Conservation (phyloP, 2,113 vertebrate species). For the Pterocles orientalis region DNA sequence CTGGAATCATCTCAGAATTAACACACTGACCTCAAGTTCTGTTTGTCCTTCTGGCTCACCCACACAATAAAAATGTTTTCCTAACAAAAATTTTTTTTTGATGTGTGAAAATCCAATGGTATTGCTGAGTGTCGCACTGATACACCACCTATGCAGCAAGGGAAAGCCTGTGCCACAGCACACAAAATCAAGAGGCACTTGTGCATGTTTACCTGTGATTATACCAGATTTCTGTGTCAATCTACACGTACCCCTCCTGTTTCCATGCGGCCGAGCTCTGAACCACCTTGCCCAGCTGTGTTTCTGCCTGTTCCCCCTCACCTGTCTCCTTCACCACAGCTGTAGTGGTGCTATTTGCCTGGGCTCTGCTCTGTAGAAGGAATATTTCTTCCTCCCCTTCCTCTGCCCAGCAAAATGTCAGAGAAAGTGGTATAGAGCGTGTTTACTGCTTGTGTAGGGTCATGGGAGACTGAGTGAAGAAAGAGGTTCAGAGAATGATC, state of each 20-base stretch:
- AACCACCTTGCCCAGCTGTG: background rate
- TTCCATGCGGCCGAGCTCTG: accelerated
- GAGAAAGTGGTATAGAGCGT: background rate
- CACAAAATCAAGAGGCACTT: background rate
- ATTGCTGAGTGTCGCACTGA: background rate
- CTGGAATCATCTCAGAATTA: background rate
- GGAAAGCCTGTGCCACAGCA: background rate
- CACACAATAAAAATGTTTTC: background rate
- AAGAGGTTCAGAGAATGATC: background rate
- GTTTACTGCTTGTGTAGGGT: background rate
- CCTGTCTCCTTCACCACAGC: background rate
- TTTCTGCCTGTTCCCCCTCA: background rate
- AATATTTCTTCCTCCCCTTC: background rate
- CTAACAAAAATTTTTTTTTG: background rate
- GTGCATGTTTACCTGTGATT: background rate
- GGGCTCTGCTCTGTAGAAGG: background rate
- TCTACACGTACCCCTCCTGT: accelerated
- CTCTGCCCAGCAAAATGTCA: background rate
- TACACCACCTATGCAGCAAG: background rate
- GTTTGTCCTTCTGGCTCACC: background rate
- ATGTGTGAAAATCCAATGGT: background rate
- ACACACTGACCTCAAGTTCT: background rate
- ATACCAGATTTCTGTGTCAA: background rate
- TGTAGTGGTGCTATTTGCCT: background rate
- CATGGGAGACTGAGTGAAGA: background rate